A percentile compares a stretch with the other conserved stretches of the same genome.
These are phyloP conservation scores for Acromyrmex echinatior DNA, from an alignment of 1,140 invertebrate species.

Conservation along the genomic window DNA sequence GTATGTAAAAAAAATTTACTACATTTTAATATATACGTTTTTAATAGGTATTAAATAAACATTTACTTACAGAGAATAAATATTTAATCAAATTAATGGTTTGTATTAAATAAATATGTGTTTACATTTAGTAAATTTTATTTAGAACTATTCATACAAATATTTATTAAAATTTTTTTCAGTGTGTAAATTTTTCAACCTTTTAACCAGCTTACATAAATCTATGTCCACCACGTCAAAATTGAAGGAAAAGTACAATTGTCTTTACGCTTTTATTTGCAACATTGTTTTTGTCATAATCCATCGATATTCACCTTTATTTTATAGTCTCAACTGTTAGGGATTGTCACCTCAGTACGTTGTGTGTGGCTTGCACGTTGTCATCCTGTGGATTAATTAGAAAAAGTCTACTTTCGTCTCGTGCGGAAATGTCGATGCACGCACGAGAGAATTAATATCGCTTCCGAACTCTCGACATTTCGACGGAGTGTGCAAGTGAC, in stretches of 20 bases:
- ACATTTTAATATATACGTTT: too few relatives aligned
- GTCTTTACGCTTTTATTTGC: neutral
- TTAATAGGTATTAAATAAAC: too few relatives aligned
- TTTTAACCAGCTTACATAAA: neutral
- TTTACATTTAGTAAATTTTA: too few relatives aligned
- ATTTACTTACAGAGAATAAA: too few relatives aligned
- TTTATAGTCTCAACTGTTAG: slow-evolving; percentile 34
- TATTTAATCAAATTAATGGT: too few relatives aligned
- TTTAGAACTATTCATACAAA: too few relatives aligned
- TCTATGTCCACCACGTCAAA: neutral
- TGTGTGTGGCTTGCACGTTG: neutral
- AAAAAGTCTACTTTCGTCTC: slow-evolving; percentile 63
- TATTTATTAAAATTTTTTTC: too few relatives aligned
- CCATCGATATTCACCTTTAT: slow-evolving; percentile 17
- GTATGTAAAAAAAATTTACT: too few relatives aligned
- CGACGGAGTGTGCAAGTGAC: slow-evolving; percentile 74
- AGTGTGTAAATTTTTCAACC: too few relatives aligned
- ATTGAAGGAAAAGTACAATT: neutral
- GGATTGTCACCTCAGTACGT: slow-evolving; percentile 43
- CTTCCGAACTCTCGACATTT: slow-evolving; percentile 62
- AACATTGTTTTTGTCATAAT: neutral
- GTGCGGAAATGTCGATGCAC: slow-evolving; percentile 25
- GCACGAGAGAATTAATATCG: slow-evolving; percentile 68
- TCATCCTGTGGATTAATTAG: slow-evolving; percentile 61
- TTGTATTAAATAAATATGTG: too few relatives aligned